Evolutionary conservation across 2,797 vertebrate genomes (phyloP).

Genomic region (Acanthurus tractus): DNA sequence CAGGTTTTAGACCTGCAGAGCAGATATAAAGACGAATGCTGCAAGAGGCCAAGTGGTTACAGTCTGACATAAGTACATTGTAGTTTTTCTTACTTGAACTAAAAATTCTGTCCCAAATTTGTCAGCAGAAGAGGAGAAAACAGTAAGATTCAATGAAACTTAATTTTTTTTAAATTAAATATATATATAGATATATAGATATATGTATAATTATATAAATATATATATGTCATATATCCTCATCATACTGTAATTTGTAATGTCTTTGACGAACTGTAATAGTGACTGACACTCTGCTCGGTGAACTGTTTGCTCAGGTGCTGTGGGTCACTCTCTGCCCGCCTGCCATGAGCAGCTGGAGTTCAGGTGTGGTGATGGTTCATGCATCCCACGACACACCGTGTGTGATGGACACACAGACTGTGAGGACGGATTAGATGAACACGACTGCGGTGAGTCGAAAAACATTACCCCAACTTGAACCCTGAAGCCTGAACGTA

Average conservation of each 20-base stretch:
- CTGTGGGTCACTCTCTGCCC: conserved; percentile 29
- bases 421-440: conserved; percentile 85
- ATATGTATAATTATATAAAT: too few species aligned
- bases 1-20: too few species aligned
- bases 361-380: conserved; percentile 79
- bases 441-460: conserved; percentile 83
- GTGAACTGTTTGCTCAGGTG: conserved; percentile 26
- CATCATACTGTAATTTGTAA: neutral
- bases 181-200: too few species aligned
- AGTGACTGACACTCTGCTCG: neutral
- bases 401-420: conserved; percentile 84
- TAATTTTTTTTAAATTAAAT: too few species aligned
- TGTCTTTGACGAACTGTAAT: neutral
- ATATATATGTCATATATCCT: too few species aligned
- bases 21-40: too few species aligned
- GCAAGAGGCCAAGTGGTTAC: too few species aligned
- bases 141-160: too few species aligned
- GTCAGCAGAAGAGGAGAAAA: too few species aligned
- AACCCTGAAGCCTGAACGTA: neutral
- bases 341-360: conserved; percentile 47
- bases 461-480: neutral
- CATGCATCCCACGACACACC: conserved; percentile 67
- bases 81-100: neutral
- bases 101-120: neutral
- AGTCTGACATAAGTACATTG: too few species aligned